Conservation (phyloP, 1,140 invertebrate genomes). For the Cotesia chilonis region DNA sequence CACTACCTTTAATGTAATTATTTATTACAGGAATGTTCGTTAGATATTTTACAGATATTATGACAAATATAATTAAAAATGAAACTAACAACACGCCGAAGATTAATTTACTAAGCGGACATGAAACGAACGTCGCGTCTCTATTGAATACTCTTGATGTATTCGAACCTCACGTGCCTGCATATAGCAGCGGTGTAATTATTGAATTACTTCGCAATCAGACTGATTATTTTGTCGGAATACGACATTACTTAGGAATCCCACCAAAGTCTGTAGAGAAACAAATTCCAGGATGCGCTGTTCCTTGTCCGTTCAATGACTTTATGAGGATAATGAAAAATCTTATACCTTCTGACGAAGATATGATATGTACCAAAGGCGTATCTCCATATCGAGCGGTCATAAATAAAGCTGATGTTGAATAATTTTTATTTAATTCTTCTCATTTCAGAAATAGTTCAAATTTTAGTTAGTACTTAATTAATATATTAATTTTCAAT, state of each 20-base stretch:
- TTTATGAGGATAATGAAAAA: conserved; percentile 36
- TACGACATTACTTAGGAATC: conserved; percentile 56
- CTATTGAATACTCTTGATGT: conserved; percentile 72
- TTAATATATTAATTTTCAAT: no score
- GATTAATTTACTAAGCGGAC: conserved; percentile 71
- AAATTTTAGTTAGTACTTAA: no score
- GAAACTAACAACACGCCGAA: conserved; percentile 57
- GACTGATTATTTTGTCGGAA: conserved; percentile 42
- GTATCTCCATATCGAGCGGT: no score
- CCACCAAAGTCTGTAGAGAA: conserved; percentile 61
- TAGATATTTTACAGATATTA: conserved; percentile 65
- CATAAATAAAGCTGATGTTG: background rate
- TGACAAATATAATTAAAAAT: conserved; percentile 54
- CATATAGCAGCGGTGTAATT: conserved; percentile 65
- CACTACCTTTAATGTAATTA: background rate
- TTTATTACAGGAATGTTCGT: conserved; percentile 60
- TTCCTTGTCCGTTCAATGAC: conserved; percentile 66
- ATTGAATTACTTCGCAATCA: conserved; percentile 51
- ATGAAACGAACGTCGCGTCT: conserved; percentile 77
- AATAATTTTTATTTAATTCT: background rate
- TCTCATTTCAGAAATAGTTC: no score
- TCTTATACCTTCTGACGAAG: conserved; percentile 41
- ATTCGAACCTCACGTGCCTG: conserved; percentile 70
- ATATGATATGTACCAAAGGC: conserved; percentile 39
- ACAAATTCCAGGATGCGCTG: conserved; percentile 68